phyloP scores from a whole-genome alignment of 2,797 vertebrate species.

The Tachyglossus aculeatus region DNA sequence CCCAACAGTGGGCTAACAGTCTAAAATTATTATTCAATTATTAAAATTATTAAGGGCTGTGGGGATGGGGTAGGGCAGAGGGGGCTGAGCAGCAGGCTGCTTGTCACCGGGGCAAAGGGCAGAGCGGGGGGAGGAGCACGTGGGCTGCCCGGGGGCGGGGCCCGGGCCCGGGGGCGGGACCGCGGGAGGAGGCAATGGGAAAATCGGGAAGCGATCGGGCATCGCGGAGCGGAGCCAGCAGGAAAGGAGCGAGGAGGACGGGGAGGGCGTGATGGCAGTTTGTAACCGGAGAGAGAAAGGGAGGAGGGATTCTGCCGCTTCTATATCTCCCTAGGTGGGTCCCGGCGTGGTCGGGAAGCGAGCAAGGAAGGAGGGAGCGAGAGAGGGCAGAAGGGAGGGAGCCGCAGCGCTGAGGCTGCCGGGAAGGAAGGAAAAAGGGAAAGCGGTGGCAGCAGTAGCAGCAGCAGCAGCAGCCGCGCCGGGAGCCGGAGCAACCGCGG shows the following conservation, averaged over 20 bases:
- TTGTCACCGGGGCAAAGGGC: not conserved
- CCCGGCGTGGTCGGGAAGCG: not conserved
- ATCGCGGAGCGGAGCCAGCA: not conserved
- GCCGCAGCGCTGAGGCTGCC: conserved; percentile 63
- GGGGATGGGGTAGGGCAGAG: no score
- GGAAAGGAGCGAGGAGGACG: not conserved
- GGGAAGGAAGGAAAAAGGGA: conserved; percentile 63
- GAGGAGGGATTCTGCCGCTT: not conserved
- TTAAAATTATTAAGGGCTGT: no score
- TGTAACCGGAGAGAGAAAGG: not conserved
- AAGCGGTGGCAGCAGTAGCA: conserved; percentile 38
- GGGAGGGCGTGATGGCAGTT: not conserved
- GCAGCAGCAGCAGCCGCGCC: conserved; percentile 1
- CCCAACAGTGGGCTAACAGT: no score
- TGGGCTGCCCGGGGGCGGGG: not conserved
- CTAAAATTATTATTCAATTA: no score
- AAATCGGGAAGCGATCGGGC: not conserved
- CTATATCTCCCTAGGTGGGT: not conserved
- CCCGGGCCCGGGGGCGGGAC: not conserved
- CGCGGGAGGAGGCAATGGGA: not conserved
- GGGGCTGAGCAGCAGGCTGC: no score
- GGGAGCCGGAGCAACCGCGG: conserved; percentile 1
- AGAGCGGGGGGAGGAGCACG: not conserved
- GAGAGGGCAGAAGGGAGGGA: conserved; percentile 5
- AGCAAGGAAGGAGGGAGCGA: not conserved